Evolutionary conservation across 2,797 vertebrate genomes (phyloP), one percentile per base, ranked within the genome.

Genomic region (Enteromius mattozi): DNA sequence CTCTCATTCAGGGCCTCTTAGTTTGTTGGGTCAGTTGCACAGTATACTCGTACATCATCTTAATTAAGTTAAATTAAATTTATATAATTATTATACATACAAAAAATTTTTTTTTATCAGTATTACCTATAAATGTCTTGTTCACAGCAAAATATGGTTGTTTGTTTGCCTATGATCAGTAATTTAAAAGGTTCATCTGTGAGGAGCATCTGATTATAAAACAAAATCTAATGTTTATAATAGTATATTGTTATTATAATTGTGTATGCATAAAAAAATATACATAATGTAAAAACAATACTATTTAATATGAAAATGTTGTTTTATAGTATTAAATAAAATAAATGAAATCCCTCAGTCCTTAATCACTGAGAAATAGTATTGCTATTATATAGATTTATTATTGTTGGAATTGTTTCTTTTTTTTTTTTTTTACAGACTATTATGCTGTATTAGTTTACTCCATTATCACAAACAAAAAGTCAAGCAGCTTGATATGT

Each of bases 191-290:
- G 70, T 21, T 59, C n/a, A 27, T 63, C 51, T 68, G 68, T 74
- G 78, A 66, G 35, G 56, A 69, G 56, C 81, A 54, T 30, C 72
- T 66, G 74, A 68, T 87, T 80, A 21, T 87, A 27, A 78, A 86
- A 86, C 85, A 14, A 84, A 89, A 87, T 80, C 17, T 69, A 72
- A 49, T 70, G 21, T 63, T 63, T 63, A 16, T 30, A 63, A 59
- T 24, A 24, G 56, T 24, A 13, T 59, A 4, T 59, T 61, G 10
- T 27, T 13, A 59, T 24, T 27, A 27, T 27, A 12, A 27, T 61
- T 13, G 54, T 59, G 8, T 24, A 56, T 56, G 9, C n/a, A 24
- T 59, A 59, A 24, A 4, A 27, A 10, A 24, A 24, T 24, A 24
- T 30, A 33, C 33, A 33, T 49, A 5, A 59, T 24, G 4, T 59